Base-by-base conservation (phyloP, 2,113 vertebrate species). In the Raja brachyura region DNA sequence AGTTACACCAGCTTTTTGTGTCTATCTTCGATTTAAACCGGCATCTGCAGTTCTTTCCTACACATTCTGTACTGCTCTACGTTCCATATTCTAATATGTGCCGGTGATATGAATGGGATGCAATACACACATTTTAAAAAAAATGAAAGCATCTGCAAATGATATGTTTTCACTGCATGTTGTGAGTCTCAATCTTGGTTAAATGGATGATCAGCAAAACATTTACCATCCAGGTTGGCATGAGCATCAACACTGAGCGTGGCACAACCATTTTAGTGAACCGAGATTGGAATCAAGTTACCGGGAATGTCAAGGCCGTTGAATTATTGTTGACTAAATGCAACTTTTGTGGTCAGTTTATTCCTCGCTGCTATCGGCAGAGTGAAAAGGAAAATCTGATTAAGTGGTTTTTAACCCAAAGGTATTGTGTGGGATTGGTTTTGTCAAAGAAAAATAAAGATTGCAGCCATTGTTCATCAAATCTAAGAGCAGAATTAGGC, bases 251-350 rank as follows among this genome's bases (percentile, higher is more conserved):
- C 9, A 54, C 20, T 73, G 33, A 88, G 0, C 9, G 39, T 73
- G 18, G 39, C 54, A 54, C n/a, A 73, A 20, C 68, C 10, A 70
- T 48, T 48, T 48, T 59, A 74, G 70, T 10, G 48, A 68, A 39
- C 18, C 25, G 22, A 48, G 4, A 20, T 22, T 94, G 94, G 96
- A 95, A 95, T 98, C 96, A 94, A 95, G 70, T 98, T 98, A 97
- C 96, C 79, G 96, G 96, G 97, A 97, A 97, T 97, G 97, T 96
- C 97, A 97, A 96, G 97, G 97, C 96, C 97, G 97, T 96, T 96
- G 96, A 95, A 94, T 97, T 96, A 96, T 95, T 96, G 96, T 96
- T 97, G 98, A 96, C 95, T 94, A 96, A 48, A 97, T 96, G 97
- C 95, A 95, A 95, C 95, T 90, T 97, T 96, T 97, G 96, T 97